These are phyloP conservation scores for Corydoras sp. DNA, from an alignment of 2,113 vertebrate genomes.

Conservation along the genomic window DNA sequence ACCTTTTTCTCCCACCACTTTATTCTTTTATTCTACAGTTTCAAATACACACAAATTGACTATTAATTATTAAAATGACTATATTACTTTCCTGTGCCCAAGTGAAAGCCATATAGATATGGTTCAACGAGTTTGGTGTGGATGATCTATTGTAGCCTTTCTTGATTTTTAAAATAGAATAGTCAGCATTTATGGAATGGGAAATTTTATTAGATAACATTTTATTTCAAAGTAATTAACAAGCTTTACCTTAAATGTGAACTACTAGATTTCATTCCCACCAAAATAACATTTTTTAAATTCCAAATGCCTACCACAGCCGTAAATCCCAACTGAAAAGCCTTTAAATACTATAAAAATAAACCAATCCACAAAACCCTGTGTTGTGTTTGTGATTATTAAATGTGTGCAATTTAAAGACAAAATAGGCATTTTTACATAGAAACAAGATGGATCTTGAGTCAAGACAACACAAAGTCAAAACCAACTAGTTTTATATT, in stretches of 20 bases:
- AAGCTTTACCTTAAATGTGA: constrained; percentile 50
- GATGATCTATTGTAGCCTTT: too few species aligned
- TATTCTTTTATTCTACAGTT: too few species aligned
- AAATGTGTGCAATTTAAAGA: constrained; percentile 47
- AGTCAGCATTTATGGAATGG: too few species aligned
- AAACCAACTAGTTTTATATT: constrained; percentile 44
- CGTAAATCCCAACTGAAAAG: constrained; percentile 44
- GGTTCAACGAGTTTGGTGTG: neutral
- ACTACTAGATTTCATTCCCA: constrained; percentile 57
- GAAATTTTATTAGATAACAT: neutral
- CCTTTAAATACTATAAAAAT: constrained; percentile 72
- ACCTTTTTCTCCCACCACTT: too few species aligned
- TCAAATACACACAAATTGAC: too few species aligned
- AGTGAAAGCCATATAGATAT: neutral
- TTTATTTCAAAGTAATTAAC: constrained; percentile 43
- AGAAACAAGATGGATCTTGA: constrained; percentile 18
- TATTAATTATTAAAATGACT: too few species aligned
- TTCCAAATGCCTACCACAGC: constrained; percentile 39
- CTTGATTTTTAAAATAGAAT: too few species aligned
- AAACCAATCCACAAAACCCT: constrained; percentile 60
- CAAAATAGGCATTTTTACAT: constrained; percentile 40
- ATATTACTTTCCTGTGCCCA: too few species aligned
- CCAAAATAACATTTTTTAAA: neutral
- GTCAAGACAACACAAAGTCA: constrained; percentile 37
- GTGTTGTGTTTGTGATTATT: constrained; percentile 52